Conservation (phyloP, 2,888 invertebrate species). For the Agriopis aurantiaria region DNA sequence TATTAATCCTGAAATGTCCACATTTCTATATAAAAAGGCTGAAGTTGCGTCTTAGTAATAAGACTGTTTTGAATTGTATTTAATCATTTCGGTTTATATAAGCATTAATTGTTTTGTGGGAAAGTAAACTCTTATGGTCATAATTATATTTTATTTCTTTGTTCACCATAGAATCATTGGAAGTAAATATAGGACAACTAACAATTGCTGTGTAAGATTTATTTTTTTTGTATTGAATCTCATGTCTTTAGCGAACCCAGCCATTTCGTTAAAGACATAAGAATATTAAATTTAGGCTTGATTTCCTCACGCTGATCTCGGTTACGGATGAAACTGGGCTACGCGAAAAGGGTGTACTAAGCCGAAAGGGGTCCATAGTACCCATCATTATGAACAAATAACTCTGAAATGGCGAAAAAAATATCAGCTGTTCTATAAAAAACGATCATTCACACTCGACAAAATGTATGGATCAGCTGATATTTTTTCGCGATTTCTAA, state of each 20-base stretch:
- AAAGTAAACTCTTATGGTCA: slow-evolving; percentile 56
- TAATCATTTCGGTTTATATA: background rate
- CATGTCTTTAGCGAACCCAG: slow-evolving; percentile 62
- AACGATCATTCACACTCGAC: too few species aligned
- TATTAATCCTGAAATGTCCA: too few species aligned
- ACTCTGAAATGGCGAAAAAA: too few species aligned
- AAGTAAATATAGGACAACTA: slow-evolving; percentile 49
- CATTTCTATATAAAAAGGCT: background rate
- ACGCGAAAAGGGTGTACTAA: too few species aligned
- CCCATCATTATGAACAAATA: too few species aligned
- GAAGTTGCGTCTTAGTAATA: background rate
- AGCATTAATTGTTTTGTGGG: slow-evolving; percentile 17
- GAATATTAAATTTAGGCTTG: background rate
- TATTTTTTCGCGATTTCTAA: too few species aligned
- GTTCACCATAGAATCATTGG: slow-evolving; percentile 58
- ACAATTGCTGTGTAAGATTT: slow-evolving; percentile 2
- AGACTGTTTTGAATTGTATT: slow-evolving; percentile 12
- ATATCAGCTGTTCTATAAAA: too few species aligned
- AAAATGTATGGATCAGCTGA: too few species aligned
- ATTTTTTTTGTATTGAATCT: background rate
- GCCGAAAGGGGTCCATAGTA: too few species aligned
- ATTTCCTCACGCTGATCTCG: too few species aligned
- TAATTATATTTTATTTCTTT: slow-evolving; percentile 52
- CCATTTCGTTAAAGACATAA: slow-evolving; percentile 60
- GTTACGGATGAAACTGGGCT: too few species aligned